Evolutionary conservation across 2,113 vertebrate genomes (phyloP).

Genomic region (Pluvianellus socialis): DNA sequence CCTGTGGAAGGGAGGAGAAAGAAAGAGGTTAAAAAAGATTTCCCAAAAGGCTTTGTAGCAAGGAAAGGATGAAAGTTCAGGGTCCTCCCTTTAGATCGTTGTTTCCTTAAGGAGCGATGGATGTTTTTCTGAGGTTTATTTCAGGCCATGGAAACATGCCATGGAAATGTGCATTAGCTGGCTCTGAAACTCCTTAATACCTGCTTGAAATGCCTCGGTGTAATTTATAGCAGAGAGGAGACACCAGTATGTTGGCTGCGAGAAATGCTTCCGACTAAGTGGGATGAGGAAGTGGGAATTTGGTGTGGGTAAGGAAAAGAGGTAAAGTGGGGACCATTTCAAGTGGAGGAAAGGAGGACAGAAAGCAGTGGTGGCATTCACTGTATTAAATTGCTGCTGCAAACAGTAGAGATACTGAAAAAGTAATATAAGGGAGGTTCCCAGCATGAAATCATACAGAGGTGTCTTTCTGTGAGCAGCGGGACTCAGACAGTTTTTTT

Average conservation of each 20-base stretch:
- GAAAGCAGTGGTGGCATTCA: neutral
- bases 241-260: neutral
- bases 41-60: neutral
- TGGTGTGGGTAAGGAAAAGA: neutral
- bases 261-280: neutral
- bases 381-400: neutral
- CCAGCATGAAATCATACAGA: neutral
- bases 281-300: neutral
- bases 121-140: slow-evolving; percentile 8
- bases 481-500: neutral
- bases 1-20: neutral
- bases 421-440: neutral
- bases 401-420: neutral
- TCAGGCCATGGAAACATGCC: slow-evolving; percentile 3
- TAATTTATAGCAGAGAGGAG: neutral
- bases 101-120: neutral
- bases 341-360: neutral
- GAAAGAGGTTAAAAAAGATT: neutral
- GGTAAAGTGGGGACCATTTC: neutral
- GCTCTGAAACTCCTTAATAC: neutral
- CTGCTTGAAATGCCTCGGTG: neutral
- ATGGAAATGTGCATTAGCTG: neutral
- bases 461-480: neutral
- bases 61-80: neutral
- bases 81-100: neutral